Evolutionary conservation across 2,113 vertebrate species (phyloP), one percentile per base, ranked within the genome.

Genomic region (Pogonocichla stellata): DNA sequence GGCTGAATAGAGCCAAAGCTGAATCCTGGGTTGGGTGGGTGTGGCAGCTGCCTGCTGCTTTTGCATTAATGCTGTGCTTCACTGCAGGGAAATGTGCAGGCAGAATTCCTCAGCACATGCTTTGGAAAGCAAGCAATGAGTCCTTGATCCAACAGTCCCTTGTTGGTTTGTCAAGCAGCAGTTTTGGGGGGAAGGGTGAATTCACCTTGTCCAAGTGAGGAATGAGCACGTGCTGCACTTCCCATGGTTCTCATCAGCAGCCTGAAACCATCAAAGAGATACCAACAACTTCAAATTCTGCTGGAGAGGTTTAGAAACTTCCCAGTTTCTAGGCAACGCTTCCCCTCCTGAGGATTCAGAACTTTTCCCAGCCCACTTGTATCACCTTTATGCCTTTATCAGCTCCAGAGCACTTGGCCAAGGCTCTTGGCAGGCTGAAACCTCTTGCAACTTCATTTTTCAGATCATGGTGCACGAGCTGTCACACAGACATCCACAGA

Each of bases 341-440:
- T 65, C 9, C 31, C 34, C n/a, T 80, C 61, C 75, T 51, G 79
- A 82, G 56, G 62, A 66, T 71, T 71, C 42, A 23, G 74, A 86
- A 51, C 56, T 53, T 80, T 81, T 51, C 9, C 84, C 87, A 96
- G 81, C 82, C 88, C 82, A 36, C 51, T 42, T 60, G 14, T 71
- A 81, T 95, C 95, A 94, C 86, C 91, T 88, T 79, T 92, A 80
- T 97, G 94, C 93, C 94, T 95, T 96, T 72, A 94, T 94, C 61
- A 94, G 85, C 87, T 61, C 78, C 92, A 70, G 86, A 83, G 87
- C 77, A 50, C 47, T 81, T 90, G 61, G 91, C 88, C 85, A 65
- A 75, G 85, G 88, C 83, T 96, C 85, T 86, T 57, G 80, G 81
- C 81, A 92, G 79, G 80, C 83, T 38, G 64, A 58, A 56, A 24